Base-by-base conservation (phyloP, 2,888 invertebrate species). In the Sesamia inferens region DNA sequence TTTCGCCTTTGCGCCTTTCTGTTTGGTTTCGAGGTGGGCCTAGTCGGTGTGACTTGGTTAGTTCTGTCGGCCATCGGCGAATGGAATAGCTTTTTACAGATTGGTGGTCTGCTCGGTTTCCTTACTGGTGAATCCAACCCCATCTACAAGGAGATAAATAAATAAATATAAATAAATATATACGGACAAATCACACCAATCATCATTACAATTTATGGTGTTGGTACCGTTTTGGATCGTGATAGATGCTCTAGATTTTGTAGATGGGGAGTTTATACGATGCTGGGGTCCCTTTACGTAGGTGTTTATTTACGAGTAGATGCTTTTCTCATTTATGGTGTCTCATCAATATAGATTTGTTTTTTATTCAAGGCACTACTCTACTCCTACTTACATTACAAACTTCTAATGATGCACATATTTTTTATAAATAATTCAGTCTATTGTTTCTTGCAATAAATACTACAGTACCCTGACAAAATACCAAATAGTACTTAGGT, bases 61-160 rank as follows among this genome's bases (percentile, higher is more conserved):
- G 90, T 83, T 47, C 78, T 78, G 16, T 90, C 90, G 5, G 88
- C 57, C 76, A 90, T 82, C 13, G 94, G 95, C 5, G 95, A 94
- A 76, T 94, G 94, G 78, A 95, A 95, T 11, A 95, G 90, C 81
- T 94, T 95, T 86, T 95, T 95, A 72, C 88, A 92, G 82, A 95
- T 90, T 74, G 92, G 92, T 76, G 90, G 91, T 16, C 92, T 82
- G 70, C 85, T 90, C n/a, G 89, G 90, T 77, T 93, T 93, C 74
- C 93, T 90, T 47, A 94, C 82, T 57, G 95, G 95, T 0, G 95
- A 95, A 68, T 93, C 92, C 3, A 91, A 93, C 82, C 93, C 94
- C 92, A 94, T 94, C 94, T 95, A 91, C 87, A 84, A 69, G n/a
- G 85, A 83, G 47, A 68, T 82, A n/a, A n/a, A n/a, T n/a, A n/a